Evolutionary conservation across 1,140 invertebrate species (phyloP).

Genomic region (Gryon sp.): DNA sequence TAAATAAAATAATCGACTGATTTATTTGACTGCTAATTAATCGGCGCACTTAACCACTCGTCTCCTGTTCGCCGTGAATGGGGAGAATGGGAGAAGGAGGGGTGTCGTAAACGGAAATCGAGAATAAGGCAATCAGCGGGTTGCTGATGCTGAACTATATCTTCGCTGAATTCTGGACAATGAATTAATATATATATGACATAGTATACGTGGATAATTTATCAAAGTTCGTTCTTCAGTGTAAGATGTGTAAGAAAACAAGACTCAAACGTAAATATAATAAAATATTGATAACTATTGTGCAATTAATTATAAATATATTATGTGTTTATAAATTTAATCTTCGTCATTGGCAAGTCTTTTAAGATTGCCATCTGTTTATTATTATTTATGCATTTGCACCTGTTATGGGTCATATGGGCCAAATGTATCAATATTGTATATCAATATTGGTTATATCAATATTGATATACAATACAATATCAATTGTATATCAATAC

Average conservation of each 20-base stretch:
- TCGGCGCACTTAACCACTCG: slow-evolving; percentile 17
- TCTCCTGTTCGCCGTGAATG: slow-evolving; percentile 1
- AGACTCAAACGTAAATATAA: slow-evolving; percentile 25
- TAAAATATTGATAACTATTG: slow-evolving; percentile 40
- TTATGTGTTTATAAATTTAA: slow-evolving; percentile 12
- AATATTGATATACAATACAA: too few relatives aligned
- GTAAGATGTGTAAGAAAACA: slow-evolving; percentile 40
- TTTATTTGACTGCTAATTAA: slow-evolving; percentile 46
- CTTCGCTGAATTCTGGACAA: slow-evolving; percentile 20
- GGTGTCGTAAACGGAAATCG: slow-evolving; percentile 36
- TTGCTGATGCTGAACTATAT: background rate
- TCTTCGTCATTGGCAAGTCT: slow-evolving; percentile 13
- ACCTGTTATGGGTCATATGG: too few relatives aligned
- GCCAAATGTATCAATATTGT: too few relatives aligned
- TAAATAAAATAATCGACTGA: slow-evolving; percentile 34
- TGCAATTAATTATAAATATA: slow-evolving; percentile 8
- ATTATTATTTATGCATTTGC: too few relatives aligned
- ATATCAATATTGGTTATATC: too few relatives aligned
- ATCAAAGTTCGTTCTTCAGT: slow-evolving; percentile 19
- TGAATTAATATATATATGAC: slow-evolving; percentile 41
- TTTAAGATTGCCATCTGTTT: background rate
- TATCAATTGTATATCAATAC: too few relatives aligned
- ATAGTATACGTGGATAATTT: slow-evolving; percentile 25
- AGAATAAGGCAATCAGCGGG: slow-evolving; percentile 9
- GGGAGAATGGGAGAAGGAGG: too few relatives aligned